Evolutionary conservation across 2,113 vertebrate genomes (phyloP).

Genomic region (Eleginops maclovinus): DNA sequence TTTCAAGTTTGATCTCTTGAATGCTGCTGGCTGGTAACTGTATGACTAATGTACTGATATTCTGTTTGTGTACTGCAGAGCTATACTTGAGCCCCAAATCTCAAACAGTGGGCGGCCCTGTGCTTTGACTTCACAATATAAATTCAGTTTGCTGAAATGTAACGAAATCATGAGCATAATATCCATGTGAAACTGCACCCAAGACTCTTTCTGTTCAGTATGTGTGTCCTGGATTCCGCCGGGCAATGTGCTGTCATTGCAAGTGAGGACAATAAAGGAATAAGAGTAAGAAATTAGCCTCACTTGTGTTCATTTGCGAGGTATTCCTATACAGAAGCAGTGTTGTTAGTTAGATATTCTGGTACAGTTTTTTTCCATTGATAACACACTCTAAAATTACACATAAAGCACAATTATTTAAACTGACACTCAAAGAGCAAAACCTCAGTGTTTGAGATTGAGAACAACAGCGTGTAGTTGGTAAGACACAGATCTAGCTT

Average conservation of each 20-base stretch:
- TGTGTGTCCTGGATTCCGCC: neutral
- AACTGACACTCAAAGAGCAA: too few relatives aligned
- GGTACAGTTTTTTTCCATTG: too few relatives aligned
- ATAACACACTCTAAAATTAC: too few relatives aligned
- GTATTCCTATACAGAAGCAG: neutral
- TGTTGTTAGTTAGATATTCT: too few relatives aligned
- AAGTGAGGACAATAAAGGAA: neutral
- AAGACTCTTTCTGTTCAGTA: neutral
- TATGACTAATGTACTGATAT: constrained; percentile 16
- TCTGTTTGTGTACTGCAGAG: neutral
- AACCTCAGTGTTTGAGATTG: too few relatives aligned
- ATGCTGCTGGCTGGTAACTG: neutral
- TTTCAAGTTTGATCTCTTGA: constrained; percentile 23
- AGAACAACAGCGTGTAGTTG: too few relatives aligned
- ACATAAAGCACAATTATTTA: too few relatives aligned
- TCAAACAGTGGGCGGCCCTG: neutral
- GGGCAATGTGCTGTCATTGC: neutral
- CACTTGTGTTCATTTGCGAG: neutral
- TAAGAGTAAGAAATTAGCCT: too few relatives aligned
- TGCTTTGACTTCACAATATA: neutral
- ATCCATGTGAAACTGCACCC: neutral
- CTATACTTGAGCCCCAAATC: neutral
- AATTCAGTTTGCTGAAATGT: constrained; percentile 1
- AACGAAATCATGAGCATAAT: neutral
- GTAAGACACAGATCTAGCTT: too few relatives aligned